Evolutionary conservation across 2,797 vertebrate genomes (phyloP).

Genomic region (Typhlichthys subterraneus): DNA sequence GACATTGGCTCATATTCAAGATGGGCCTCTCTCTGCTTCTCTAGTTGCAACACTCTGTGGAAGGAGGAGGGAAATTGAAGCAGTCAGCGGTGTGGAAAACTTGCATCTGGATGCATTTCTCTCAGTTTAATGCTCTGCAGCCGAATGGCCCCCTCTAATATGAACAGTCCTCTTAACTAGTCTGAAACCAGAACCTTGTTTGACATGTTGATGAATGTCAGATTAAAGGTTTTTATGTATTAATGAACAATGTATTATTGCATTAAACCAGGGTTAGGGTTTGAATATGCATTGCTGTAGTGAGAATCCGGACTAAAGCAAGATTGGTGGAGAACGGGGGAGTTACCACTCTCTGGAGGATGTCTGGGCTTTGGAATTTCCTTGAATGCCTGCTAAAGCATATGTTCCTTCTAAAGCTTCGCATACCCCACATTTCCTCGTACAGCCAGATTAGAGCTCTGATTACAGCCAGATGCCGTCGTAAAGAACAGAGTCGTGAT

Average conservation of each 20-base stretch:
- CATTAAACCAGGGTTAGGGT: no score
- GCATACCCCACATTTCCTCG: neutral
- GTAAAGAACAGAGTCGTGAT: neutral
- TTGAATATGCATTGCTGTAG: neutral
- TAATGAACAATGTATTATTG: no score
- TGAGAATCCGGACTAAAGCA: constrained; percentile 5
- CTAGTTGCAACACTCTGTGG: neutral
- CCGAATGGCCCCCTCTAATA: neutral
- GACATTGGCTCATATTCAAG: no score
- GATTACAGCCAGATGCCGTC: neutral
- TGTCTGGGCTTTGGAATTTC: neutral
- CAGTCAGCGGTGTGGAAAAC: neutral
- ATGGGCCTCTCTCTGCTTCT: constrained; percentile 5
- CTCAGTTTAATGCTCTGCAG: neutral
- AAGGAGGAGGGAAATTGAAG: neutral
- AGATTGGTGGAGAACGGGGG: constrained; percentile 4
- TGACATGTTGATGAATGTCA: neutral
- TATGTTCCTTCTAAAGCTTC: neutral
- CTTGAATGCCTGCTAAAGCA: neutral
- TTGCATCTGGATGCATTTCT: constrained; percentile 28
- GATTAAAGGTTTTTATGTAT: neutral
- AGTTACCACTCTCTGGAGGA: neutral
- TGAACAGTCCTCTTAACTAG: constrained; percentile 11
- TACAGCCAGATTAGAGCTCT: no score
- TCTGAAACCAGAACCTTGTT: constrained; percentile 2